Base-by-base conservation (phyloP, 2,888 invertebrate genomes). In the Cryptops parisi region DNA sequence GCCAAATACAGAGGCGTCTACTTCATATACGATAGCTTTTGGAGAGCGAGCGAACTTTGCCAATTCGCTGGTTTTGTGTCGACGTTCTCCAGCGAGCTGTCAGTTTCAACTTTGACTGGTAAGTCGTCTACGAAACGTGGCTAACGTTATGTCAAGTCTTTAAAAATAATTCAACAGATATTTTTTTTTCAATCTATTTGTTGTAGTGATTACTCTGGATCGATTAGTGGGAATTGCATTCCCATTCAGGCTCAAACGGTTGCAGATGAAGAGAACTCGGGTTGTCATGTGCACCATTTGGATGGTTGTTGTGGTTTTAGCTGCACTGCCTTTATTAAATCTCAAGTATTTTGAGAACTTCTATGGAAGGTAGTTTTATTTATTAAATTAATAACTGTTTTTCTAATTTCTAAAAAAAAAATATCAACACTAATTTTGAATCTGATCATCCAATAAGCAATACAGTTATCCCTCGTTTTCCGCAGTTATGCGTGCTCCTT, bases 271-370 rank as follows among this genome's bases (percentile, higher is more conserved):
- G 2, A 58, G 62, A 22, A 68, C 67, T 1, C 56, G 63, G 15
- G 47, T 61, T 12, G 55, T 68, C 15, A 68, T 70, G 67, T 62
- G 59, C 0, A 54, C 58, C 3, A 65, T 68, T 12, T 70, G 70
- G 70, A 47, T 64, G 5, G 53, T 63, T 19, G 66, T 66, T 2
- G 62, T 60, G 1, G n/a, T 65, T 4, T 61, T 70, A 24, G 67
- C 69, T 2, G 65, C 64, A 1, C 57, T 69, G 4, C 70, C 70
- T 3, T 60, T 69, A 3, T 53, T 64, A 23, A 58, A 63, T 25
- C 60, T 67, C 19, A 62, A 64, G 38, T 74, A 73, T 60, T 74
- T 74, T 61, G 60, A 58, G 50, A 68, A 72, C 57, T 74, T 73
- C 63, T 74, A 74, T 58, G 73, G 73, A 1, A 63, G 74, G 51